Evolutionary conservation across 1,140 invertebrate genomes (phyloP).

Genomic region (Penaeus japonicus): DNA sequence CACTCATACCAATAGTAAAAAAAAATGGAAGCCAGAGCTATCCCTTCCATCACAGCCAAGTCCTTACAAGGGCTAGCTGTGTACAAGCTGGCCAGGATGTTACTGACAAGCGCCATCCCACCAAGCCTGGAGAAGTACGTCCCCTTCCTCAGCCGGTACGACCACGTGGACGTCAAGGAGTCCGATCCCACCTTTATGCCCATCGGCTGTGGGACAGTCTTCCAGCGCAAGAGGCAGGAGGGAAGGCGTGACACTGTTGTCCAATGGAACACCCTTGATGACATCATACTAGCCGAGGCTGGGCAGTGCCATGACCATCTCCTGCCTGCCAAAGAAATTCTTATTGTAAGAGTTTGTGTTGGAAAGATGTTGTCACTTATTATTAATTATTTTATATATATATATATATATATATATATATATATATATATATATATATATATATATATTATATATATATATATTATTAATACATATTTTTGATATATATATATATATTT

Average conservation of each 20-base stretch:
- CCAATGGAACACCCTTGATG: neutral
- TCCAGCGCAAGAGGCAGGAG: neutral
- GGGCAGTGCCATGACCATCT: constrained; percentile 14
- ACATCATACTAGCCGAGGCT: constrained; percentile 11
- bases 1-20: too few relatives aligned
- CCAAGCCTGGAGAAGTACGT: constrained; percentile 11
- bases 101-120: neutral
- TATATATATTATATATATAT: too few relatives aligned
- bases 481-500: too few relatives aligned
- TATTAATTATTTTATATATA: too few relatives aligned
- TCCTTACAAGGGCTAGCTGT: neutral
- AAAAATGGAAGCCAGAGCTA: too few relatives aligned
- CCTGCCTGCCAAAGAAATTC: neutral
- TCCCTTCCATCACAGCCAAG: neutral
- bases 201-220: neutral
- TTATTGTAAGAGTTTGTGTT: neutral
- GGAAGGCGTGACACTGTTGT: neutral
- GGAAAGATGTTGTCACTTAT: too few relatives aligned
- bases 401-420: too few relatives aligned
- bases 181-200: neutral
- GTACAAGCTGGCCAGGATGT: neutral
- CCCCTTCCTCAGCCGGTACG: neutral
- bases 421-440: too few relatives aligned
- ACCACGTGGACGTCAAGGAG: too few relatives aligned
- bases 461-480: too few relatives aligned